phyloP scores from a whole-genome alignment of 1,140 invertebrate species.

The Sinella curviseta region DNA sequence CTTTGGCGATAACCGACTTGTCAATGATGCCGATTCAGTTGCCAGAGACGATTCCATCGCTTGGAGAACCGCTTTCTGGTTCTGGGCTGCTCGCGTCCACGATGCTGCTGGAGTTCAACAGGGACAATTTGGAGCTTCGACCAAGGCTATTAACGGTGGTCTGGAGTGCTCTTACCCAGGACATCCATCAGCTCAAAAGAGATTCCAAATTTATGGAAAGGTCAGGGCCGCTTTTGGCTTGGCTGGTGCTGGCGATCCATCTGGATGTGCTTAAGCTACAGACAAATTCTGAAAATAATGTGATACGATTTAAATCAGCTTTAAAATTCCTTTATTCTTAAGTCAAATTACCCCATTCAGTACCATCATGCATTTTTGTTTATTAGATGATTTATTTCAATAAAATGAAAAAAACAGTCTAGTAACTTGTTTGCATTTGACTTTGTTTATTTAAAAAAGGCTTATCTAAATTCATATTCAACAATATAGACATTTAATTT shows the following conservation, averaged over 20 bases:
- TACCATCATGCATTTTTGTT: no score
- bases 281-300: no score
- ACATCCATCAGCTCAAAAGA: background rate
- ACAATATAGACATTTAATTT: background rate
- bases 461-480: background rate
- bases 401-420: no score
- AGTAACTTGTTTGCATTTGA: no score
- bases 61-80: slow-evolving; percentile 38
- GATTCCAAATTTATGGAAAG: slow-evolving; percentile 34
- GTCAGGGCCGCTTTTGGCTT: slow-evolving; percentile 38
- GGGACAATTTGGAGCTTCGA: slow-evolving; percentile 39
- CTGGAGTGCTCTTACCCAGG: slow-evolving; percentile 8
- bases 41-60: slow-evolving; percentile 29
- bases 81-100: slow-evolving; percentile 35
- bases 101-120: slow-evolving; percentile 20
- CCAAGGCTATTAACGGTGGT: slow-evolving; percentile 37
- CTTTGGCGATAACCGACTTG: slow-evolving; percentile 17
- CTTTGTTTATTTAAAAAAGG: no score
- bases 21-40: slow-evolving; percentile 35
- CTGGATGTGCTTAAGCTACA: slow-evolving; percentile 30
- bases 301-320: no score
- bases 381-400: no score
- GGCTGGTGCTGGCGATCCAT: slow-evolving; percentile 25
- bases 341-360: no score
- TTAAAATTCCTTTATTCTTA: no score